Evolutionary conservation across 2,888 invertebrate genomes (phyloP).

Genomic region (Anticlea derivata): DNA sequence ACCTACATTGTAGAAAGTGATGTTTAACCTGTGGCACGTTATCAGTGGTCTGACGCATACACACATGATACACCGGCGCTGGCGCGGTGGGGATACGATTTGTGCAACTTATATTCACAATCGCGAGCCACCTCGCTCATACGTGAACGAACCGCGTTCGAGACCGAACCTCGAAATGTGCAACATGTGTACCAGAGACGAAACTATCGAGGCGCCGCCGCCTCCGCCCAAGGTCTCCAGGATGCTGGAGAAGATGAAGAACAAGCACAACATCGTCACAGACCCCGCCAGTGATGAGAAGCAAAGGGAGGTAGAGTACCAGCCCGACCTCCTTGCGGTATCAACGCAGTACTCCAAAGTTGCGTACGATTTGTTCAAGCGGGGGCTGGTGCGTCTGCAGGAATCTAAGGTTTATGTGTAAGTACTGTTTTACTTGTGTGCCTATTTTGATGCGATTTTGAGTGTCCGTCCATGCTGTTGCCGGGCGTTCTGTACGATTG

Average conservation of each 20-base stretch:
- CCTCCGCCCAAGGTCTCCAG: constrained; percentile 43
- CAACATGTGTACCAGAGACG: constrained; percentile 74
- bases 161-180: constrained; percentile 59
- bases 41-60: constrained; percentile 40
- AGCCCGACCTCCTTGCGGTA: constrained; percentile 75
- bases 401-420: constrained; percentile 78
- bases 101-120: constrained; percentile 67
- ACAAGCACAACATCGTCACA: constrained; percentile 71
- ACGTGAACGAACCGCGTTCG: constrained; percentile 52
- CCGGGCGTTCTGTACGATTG: not conserved
- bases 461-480: not conserved
- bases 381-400: constrained; percentile 59
- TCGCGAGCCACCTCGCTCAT: constrained; percentile 42
- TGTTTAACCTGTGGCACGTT: constrained; percentile 14
- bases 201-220: constrained; percentile 45
- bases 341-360: constrained; percentile 76
- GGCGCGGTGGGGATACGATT: constrained; percentile 60
- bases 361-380: constrained; percentile 65
- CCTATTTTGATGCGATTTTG: not conserved
- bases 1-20: not conserved
- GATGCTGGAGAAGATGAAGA: constrained; percentile 69
- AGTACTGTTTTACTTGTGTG: constrained; percentile 44
- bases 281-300: constrained; percentile 62
- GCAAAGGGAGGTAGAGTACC: constrained; percentile 69
- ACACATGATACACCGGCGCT: constrained; percentile 39